Percentiles rank a stretch among this genome's conserved stretches.
Evolutionary conservation across 2,888 invertebrate species (phyloP).

Genomic region (Podabrus alpinus): DNA sequence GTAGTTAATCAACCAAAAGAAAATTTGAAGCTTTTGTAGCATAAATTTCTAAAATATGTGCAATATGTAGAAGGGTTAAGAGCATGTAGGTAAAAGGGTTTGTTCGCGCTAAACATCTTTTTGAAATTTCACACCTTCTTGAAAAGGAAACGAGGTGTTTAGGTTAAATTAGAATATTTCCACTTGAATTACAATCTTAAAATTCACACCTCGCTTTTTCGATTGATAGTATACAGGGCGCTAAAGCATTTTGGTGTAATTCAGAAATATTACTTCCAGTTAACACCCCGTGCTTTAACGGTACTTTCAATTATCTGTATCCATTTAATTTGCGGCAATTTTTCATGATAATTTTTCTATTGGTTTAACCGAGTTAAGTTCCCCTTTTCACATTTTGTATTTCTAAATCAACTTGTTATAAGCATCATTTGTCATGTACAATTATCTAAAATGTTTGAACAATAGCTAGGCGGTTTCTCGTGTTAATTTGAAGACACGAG

Average conservation of each 20-base stretch:
- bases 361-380: neutral
- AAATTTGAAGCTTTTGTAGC: too few species aligned
- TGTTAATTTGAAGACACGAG: slow-evolving; percentile 20
- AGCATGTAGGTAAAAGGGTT: neutral
- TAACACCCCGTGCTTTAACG: too few species aligned
- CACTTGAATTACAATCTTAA: neutral
- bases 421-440: slow-evolving; percentile 7
- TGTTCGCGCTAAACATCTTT: too few species aligned
- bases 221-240: neutral
- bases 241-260: neutral
- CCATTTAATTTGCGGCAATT: neutral
- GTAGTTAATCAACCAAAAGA: neutral
- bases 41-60: too few species aligned
- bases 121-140: too few species aligned
- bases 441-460: slow-evolving; percentile 20
- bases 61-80: too few species aligned
- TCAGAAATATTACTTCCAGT: neutral
- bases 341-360: neutral
- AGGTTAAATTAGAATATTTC: neutral
- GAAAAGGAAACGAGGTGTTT: neutral
- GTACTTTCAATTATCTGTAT: neutral
- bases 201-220: too few species aligned
- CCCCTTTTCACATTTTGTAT: neutral
- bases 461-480: slow-evolving; percentile 17
- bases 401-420: slow-evolving; percentile 10